Evolutionary conservation across 2,888 invertebrate genomes (phyloP).

Genomic region (Metellina segmentata): DNA sequence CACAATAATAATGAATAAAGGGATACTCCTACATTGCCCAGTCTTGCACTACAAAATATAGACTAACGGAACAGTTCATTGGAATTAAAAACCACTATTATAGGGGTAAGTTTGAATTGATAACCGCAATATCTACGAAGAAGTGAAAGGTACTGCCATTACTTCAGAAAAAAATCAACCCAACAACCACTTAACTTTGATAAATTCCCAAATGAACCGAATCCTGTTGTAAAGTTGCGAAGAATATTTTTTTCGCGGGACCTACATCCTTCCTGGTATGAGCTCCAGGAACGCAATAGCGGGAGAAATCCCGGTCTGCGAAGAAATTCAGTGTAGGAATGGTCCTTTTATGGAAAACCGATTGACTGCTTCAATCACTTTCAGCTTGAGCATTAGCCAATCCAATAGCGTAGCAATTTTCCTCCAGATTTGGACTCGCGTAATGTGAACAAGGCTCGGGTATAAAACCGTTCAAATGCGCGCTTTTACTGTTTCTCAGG

Average conservation of each 20-base stretch:
- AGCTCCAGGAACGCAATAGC: too few relatives aligned
- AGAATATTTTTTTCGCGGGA: background rate
- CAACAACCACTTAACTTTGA: too few relatives aligned
- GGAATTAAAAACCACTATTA: too few relatives aligned
- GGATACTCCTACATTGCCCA: too few relatives aligned
- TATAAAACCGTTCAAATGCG: constrained; percentile 48
- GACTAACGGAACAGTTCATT: too few relatives aligned
- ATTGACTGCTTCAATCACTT: constrained; percentile 17
- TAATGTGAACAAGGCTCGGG: constrained; percentile 30
- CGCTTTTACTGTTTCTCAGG: constrained; percentile 37
- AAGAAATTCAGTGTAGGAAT: background rate
- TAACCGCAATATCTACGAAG: too few relatives aligned
- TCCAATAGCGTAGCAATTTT: background rate
- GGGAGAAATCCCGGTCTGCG: too few relatives aligned
- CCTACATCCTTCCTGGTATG: background rate
- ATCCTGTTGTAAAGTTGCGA: background rate
- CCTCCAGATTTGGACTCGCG: constrained; percentile 5
- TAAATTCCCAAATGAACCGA: background rate
- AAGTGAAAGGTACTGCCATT: too few relatives aligned
- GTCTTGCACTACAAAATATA: too few relatives aligned
- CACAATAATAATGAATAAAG: too few relatives aligned
- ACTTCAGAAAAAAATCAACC: too few relatives aligned
- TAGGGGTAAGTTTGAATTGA: too few relatives aligned
- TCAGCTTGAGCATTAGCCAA: background rate
- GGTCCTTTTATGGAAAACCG: constrained; percentile 44